A percentile compares a stretch with the other conserved stretches of the same genome.
These are phyloP conservation scores for Drosophila pseudotalamancana DNA, from an alignment of 2,888 invertebrate genomes.

Conservation along the genomic window DNA sequence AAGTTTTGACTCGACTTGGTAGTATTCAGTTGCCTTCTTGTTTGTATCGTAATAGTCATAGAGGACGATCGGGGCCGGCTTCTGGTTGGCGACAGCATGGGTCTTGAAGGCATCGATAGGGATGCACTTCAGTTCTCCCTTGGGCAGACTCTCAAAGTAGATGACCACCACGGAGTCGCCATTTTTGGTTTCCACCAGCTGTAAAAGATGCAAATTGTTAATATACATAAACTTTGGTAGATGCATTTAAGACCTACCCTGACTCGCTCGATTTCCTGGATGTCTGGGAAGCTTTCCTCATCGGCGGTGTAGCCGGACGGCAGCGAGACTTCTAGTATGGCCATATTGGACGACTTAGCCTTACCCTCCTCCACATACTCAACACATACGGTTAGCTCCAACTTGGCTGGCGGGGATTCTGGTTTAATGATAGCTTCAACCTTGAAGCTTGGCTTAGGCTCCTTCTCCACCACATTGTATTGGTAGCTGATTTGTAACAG, in stretches of 20 bases:
- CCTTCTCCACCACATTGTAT: conserved; percentile 94
- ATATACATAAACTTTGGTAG: too few species aligned
- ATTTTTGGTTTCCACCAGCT: conserved; percentile 88
- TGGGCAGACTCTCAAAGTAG: conserved; percentile 89
- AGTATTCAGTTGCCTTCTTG: conserved; percentile 79
- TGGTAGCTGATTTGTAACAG: conserved; percentile 91
- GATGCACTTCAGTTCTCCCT: conserved; percentile 88
- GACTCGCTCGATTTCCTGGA: conserved; percentile 84
- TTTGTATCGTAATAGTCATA: conserved; percentile 96
- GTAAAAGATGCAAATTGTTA: background rate
- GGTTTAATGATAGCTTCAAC: conserved; percentile 93
- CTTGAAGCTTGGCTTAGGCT: conserved; percentile 93
- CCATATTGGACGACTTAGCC: conserved; percentile 90
- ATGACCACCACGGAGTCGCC: conserved; percentile 87
- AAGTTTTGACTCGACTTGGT: conserved; percentile 80
- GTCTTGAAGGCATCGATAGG: conserved; percentile 93
- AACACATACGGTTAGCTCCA: conserved; percentile 92
- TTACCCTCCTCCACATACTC: conserved; percentile 86
- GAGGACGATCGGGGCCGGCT: conserved; percentile 92
- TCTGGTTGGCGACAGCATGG: conserved; percentile 93
- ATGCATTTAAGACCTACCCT: conserved; percentile 70
- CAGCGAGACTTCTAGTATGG: conserved; percentile 94
- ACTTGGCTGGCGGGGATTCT: conserved; percentile 89
- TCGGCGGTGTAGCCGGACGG: conserved; percentile 96
- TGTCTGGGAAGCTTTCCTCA: conserved; percentile 88